A percentile compares a stretch with the other conserved stretches of the same genome.
Evolutionary conservation across 2,888 invertebrate genomes (phyloP).

Genomic region (Dasypolia templi): DNA sequence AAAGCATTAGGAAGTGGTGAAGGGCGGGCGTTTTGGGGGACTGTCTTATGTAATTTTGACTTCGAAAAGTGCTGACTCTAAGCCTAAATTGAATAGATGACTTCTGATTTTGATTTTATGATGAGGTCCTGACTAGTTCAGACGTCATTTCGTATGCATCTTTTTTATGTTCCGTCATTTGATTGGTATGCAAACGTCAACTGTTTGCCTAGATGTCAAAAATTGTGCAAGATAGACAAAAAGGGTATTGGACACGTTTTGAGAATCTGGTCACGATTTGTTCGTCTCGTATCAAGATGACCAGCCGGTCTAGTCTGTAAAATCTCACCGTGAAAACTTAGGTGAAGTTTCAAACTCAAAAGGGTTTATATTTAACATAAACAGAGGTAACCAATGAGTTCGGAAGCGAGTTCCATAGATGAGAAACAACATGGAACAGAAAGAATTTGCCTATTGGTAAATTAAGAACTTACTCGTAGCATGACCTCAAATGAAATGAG

Average conservation of each 20-base stretch:
- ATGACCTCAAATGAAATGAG: slow-evolving; percentile 18
- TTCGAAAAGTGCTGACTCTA: too few relatives aligned
- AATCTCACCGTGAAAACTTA: too few relatives aligned
- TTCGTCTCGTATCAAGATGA: not conserved
- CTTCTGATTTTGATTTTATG: too few relatives aligned
- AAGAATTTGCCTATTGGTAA: not conserved
- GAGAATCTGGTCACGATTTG: not conserved
- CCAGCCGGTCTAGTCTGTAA: too few relatives aligned
- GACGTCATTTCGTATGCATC: not conserved
- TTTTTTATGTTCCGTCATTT: slow-evolving; percentile 6
- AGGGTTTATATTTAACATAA: not conserved
- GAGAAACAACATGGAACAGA: not conserved
- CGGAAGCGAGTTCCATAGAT: not conserved
- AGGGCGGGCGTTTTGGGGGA: too few relatives aligned
- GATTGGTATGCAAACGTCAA: not conserved
- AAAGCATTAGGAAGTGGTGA: too few relatives aligned
- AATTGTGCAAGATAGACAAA: not conserved
- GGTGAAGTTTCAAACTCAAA: not conserved
- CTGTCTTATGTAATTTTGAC: too few relatives aligned
- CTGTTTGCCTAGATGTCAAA: not conserved
- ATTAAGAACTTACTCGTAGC: slow-evolving; percentile 12
- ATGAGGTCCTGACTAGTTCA: not conserved
- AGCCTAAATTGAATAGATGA: too few relatives aligned
- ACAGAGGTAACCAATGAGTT: not conserved
- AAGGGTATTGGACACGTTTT: not conserved